Evolutionary conservation across 1,140 invertebrate species (phyloP), one percentile per base, ranked within the genome.

Genomic region (Triops cancriformis): DNA sequence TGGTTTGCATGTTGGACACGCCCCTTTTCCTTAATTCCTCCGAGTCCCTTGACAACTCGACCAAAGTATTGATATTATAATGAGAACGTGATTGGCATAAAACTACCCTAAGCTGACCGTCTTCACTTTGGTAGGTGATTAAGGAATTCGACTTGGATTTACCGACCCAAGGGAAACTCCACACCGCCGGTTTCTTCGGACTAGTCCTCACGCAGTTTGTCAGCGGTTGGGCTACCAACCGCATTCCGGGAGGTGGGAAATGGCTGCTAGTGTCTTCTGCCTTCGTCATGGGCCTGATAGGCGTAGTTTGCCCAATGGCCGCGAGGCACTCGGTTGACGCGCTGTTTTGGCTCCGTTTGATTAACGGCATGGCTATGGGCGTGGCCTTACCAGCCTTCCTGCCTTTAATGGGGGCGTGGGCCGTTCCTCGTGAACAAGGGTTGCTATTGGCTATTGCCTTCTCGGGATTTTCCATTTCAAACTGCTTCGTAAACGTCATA

Each of bases 361-460:
- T 64, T 23, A 64, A 64, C 51, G 51, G 51, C 14, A 64, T 64
- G 51, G 51, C 51, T n/a, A 64, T 64, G 51, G 51, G 51, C 51
- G 14, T 64, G 51, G 51, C 51, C 14, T 64, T 64, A 4, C 51
- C 51, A 5, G 51, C 51, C 51, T 64, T 64, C 14, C 14, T 64
- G 51, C 51, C 51, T 5, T 23, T 64, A 64, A 23, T 64, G 6
- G 51, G 51, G 6, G 51, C 51, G 18, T 64, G 51, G 51, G 6
- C 51, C 18, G 51, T 64, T 18, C 51, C 51, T 18, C 14, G 51
- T 14, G 51, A 64, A 14, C 51, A 64, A 64, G 51, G 51, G 1
- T 64, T 64, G 23, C 51, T 64, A 18, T 23, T 64, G 14, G 51
- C 51, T 0, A 64, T 64, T 6, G 14, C 51, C 51, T 64, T 64